Percentiles rank a stretch among this genome's conserved stretches.
These are phyloP conservation scores for Rafetus swinhoei DNA, from an alignment of 2,113 vertebrate species.

Conservation along the genomic window DNA sequence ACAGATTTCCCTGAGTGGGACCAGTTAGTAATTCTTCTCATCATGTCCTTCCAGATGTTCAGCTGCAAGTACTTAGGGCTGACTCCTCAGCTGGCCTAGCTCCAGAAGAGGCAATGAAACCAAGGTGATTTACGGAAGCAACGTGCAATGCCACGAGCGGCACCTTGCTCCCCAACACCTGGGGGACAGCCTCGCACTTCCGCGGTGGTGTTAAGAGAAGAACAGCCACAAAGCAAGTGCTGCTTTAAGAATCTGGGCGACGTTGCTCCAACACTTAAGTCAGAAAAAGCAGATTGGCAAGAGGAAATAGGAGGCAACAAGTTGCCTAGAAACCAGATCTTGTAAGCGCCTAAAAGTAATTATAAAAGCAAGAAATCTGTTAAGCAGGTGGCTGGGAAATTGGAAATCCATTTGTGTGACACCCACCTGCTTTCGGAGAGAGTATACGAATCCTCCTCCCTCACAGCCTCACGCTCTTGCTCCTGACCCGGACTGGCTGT, in stretches of 20 bases:
- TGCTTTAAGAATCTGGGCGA: not conserved
- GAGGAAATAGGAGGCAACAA: constrained; percentile 65
- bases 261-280: not conserved
- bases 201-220: accelerated
- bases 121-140: accelerated
- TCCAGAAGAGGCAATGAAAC: not conserved
- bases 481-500: not conserved
- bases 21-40: not conserved
- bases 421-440: constrained; percentile 71
- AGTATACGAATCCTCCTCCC: constrained; percentile 6
- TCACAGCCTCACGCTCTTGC: not conserved
- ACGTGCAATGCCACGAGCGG: not conserved
- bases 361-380: constrained; percentile 77
- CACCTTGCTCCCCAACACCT: accelerated
- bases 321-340: constrained; percentile 80
- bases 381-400: constrained; percentile 76
- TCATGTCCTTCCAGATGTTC: not conserved
- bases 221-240: not conserved
- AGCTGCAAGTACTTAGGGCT: not conserved
- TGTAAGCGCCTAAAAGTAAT: constrained; percentile 77
- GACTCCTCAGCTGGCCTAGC: not conserved
- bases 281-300: constrained; percentile 23
- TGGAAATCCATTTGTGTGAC: constrained; percentile 79
- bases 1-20: not conserved
- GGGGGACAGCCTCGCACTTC: accelerated